Conservation (phyloP, 2,113 vertebrate genomes). For the crab-eating macaque (Macaca fascicularis) region DNA sequence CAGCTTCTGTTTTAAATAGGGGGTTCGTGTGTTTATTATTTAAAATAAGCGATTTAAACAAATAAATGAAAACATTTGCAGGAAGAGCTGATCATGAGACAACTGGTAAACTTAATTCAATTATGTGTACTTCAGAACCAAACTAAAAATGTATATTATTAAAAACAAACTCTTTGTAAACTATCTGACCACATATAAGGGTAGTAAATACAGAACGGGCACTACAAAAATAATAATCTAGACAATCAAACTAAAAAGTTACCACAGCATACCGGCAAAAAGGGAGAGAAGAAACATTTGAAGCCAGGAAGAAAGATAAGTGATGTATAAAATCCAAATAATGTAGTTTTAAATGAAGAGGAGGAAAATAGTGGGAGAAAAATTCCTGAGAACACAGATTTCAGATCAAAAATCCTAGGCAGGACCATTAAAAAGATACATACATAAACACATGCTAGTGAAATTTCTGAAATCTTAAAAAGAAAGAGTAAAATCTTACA, state of each 20-base stretch:
- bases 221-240: neutral
- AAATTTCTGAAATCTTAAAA: slow-evolving; percentile 6
- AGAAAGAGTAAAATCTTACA: neutral
- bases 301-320: neutral
- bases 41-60: neutral
- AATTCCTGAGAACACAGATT: slow-evolving; percentile 8
- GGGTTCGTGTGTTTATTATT: neutral
- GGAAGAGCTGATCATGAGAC: neutral
- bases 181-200: neutral
- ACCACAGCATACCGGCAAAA: neutral
- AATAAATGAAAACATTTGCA: slow-evolving; percentile 20
- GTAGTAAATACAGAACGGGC: neutral
- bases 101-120: neutral
- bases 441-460: neutral
- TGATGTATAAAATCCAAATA: neutral
- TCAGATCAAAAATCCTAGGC: neutral
- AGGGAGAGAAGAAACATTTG: neutral
- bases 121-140: neutral
- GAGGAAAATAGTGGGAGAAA: neutral
- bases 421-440: neutral
- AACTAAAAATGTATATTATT: neutral
- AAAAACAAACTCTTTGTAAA: neutral
- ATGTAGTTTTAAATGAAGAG: neutral
- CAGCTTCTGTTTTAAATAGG: neutral
- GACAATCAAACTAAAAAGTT: neutral